phyloP scores from a whole-genome alignment of 2,113 vertebrate species.

The rat (Rattus norvegicus) region DNA sequence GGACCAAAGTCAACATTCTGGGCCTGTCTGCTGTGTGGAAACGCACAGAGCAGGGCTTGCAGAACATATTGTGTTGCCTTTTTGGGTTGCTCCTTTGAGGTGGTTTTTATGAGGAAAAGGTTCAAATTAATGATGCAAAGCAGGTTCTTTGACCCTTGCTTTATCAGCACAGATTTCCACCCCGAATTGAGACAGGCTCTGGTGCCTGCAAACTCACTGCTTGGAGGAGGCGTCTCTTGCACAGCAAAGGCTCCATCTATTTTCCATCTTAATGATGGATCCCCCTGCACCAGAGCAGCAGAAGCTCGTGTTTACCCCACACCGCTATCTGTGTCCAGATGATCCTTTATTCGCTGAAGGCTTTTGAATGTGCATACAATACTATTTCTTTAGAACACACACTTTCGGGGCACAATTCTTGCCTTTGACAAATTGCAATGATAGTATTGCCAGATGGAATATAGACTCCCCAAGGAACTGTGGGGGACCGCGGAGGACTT shows the following conservation, averaged over 20 bases:
- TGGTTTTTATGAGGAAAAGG: constrained; percentile 5
- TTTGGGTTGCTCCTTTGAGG: neutral
- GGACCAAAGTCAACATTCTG: neutral
- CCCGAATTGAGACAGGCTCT: neutral
- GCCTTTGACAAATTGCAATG: constrained; percentile 80
- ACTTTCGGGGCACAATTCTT: constrained; percentile 62
- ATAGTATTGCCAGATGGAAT: constrained; percentile 78
- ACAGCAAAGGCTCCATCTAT: neutral
- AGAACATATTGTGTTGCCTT: neutral
- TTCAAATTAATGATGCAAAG: constrained; percentile 31
- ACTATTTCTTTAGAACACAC: constrained; percentile 23
- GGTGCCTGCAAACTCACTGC: neutral
- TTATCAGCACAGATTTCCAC: neutral
- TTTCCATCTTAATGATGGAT: constrained; percentile 25
- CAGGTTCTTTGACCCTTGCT: constrained; percentile 24
- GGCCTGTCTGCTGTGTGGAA: neutral
- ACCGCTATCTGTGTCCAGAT: constrained; percentile 8
- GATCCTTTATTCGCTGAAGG: constrained; percentile 41
- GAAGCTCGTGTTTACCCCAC: constrained; percentile 30
- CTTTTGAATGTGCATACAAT: constrained; percentile 59
- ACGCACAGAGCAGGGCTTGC: neutral
- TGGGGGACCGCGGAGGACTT: constrained; percentile 46
- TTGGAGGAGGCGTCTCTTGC: neutral
- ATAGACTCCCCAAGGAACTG: constrained; percentile 74
- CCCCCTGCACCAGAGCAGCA: neutral